Conservation (phyloP, 2,888 invertebrate species). For the Seira musarum region DNA sequence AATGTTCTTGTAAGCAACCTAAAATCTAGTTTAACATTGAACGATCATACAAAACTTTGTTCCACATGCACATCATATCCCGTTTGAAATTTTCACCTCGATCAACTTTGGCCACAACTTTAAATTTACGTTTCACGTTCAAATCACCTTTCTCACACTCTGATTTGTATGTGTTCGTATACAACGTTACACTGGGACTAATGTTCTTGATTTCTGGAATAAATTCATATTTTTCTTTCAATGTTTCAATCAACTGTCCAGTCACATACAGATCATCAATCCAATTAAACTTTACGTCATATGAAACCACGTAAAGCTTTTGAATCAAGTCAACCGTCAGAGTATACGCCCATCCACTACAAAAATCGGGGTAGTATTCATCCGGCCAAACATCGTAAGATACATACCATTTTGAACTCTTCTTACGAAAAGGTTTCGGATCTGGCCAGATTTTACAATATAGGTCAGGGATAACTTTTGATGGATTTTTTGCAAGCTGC, state of each 20-base stretch:
- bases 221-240: neutral
- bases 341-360: constrained; percentile 71
- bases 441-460: constrained; percentile 70
- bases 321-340: constrained; percentile 69
- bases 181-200: neutral
- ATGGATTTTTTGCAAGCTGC: no score
- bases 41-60: constrained; percentile 37
- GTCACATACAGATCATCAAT: constrained; percentile 73
- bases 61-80: constrained; percentile 48
- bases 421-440: constrained; percentile 63
- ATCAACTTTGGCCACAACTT: constrained; percentile 29
- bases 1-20: no score
- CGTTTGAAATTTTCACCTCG: constrained; percentile 36
- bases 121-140: constrained; percentile 28
- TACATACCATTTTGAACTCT: constrained; percentile 70
- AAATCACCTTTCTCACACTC: neutral
- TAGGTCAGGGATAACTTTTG: no score
- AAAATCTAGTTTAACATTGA: no score
- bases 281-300: constrained; percentile 73
- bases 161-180: constrained; percentile 12
- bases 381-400: constrained; percentile 69
- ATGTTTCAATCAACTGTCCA: constrained; percentile 5
- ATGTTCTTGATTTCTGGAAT: neutral
- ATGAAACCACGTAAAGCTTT: constrained; percentile 71
- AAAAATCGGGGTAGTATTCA: constrained; percentile 70